phyloP scores from a whole-genome alignment of 2,888 invertebrate species.

The Tetanocera ferruginea region DNA sequence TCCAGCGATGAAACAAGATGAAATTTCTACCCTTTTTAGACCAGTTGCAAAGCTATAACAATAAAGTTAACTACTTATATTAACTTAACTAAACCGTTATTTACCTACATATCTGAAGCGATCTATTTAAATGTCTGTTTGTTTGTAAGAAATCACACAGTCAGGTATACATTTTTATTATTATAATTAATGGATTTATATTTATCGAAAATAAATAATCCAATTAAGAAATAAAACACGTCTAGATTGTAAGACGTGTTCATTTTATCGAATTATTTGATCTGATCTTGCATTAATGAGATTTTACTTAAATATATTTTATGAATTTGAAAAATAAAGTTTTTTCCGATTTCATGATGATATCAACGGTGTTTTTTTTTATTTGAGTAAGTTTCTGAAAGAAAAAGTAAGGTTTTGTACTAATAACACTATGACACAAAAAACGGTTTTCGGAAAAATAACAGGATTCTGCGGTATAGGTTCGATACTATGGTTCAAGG shows the following conservation, averaged over 20 bases:
- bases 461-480: no score
- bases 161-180: background rate
- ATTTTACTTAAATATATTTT: background rate
- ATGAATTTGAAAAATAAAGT: conserved; percentile 11
- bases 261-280: background rate
- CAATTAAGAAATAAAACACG: background rate
- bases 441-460: no score
- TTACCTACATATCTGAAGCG: no score
- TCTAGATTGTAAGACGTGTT: background rate
- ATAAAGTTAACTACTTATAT: no score
- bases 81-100: no score
- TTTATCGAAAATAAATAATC: background rate
- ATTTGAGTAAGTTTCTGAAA: no score
- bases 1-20: background rate
- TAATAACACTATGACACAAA: no score
- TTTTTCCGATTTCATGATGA: background rate
- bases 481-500: no score
- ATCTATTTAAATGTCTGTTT: background rate
- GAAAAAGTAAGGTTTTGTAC: no score
- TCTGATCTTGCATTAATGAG: background rate
- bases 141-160: background rate
- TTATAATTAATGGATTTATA: background rate
- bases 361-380: background rate
- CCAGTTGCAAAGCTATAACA: background rate
- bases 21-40: background rate